Percentiles rank a stretch among this genome's conserved stretches.
Conservation (phyloP, 2,888 invertebrate genomes). For the Philhelius pedissequus region DNA sequence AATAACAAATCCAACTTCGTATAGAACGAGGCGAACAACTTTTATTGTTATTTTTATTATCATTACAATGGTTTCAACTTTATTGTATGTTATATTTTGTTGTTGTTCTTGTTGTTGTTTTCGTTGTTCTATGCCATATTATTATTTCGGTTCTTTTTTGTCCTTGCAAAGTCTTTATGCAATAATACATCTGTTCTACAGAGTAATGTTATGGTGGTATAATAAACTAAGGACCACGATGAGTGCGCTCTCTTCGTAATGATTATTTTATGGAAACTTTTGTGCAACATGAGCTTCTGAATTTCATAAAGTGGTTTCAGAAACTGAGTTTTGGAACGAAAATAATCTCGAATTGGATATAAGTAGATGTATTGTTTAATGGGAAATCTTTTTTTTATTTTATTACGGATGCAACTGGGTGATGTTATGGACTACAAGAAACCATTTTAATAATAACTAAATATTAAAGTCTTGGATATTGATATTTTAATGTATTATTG, state of each 20-base stretch:
- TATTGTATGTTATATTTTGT: conserved; percentile 32
- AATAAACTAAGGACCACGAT: conserved; percentile 10
- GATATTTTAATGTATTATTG: no score
- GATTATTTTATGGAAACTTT: conserved; percentile 29
- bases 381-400: neutral
- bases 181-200: neutral
- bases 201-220: conserved; percentile 6
- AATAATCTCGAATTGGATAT: neutral
- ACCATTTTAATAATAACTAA: neutral
- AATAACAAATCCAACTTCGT: conserved; percentile 54
- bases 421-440: neutral
- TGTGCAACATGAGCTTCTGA: conserved; percentile 30
- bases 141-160: neutral
- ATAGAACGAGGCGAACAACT: conserved; percentile 51
- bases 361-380: no score
- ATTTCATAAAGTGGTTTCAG: conserved; percentile 26
- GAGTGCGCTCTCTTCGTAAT: neutral
- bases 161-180: conserved; percentile 2
- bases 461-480: neutral
- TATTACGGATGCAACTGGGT: neutral
- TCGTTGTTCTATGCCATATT: neutral
- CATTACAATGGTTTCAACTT: conserved; percentile 54
- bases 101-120: neutral
- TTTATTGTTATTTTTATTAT: conserved; percentile 66
- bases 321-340: neutral